phyloP scores from a whole-genome alignment of 2,797 vertebrate species.

The Acanthurus leucopareius region DNA sequence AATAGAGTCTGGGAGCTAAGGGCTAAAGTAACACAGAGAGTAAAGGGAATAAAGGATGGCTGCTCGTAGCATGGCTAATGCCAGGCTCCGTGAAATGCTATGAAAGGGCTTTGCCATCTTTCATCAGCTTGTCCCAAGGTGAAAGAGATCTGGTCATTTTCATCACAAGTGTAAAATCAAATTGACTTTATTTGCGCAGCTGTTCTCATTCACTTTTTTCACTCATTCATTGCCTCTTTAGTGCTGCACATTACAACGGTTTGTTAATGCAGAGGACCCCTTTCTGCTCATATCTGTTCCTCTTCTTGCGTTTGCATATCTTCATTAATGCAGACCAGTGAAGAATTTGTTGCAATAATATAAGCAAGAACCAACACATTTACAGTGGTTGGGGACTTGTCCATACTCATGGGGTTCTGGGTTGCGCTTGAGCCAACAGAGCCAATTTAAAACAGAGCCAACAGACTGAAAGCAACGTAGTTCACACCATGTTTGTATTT shows the following conservation, averaged over 20 bases:
- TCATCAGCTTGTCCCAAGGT: conserved; percentile 52
- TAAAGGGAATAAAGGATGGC: conserved; percentile 73
- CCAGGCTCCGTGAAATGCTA: conserved; percentile 44
- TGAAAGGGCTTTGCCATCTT: conserved; percentile 46
- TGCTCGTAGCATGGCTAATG: conserved; percentile 58
- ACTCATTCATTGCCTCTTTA: not conserved
- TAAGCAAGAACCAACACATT: conserved; percentile 25
- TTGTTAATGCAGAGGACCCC: not conserved
- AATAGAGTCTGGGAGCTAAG: conserved; percentile 66
- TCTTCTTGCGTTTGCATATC: not conserved
- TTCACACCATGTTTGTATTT: conserved; percentile 70
- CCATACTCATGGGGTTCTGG: conserved; percentile 30
- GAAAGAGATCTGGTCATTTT: conserved; percentile 42
- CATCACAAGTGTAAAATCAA: conserved; percentile 39
- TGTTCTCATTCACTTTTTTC: conserved; percentile 6
- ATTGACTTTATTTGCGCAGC: conserved; percentile 2
- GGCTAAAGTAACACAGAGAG: conserved; percentile 54
- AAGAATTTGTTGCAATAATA: conserved; percentile 21
- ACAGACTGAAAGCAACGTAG: conserved; percentile 41
- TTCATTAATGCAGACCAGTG: not conserved
- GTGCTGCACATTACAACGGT: not conserved
- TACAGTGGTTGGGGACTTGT: conserved; percentile 30
- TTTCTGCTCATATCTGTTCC: not conserved
- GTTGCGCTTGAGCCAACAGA: conserved; percentile 56
- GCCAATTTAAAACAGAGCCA: conserved; percentile 53